Conservation (phyloP, 2,797 vertebrate species). For the Parotocinclus haroldoi region DNA sequence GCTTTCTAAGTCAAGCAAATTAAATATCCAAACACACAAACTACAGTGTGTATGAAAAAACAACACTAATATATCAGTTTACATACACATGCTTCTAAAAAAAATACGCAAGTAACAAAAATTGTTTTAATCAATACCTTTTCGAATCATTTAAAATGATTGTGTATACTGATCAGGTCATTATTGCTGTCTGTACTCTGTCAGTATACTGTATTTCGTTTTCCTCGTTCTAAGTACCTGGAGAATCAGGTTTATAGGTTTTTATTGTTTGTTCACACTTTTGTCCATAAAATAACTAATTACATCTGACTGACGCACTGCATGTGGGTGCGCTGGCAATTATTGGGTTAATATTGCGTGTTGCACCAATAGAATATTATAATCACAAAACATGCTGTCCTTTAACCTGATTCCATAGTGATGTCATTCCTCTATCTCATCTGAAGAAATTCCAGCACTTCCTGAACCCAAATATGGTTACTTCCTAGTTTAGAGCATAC, state of each 20-base stretch:
- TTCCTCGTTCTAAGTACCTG: no score
- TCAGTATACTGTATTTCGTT: no score
- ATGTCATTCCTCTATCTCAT: slow-evolving; percentile 53
- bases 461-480: slow-evolving; percentile 69
- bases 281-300: slow-evolving; percentile 2
- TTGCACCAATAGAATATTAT: slow-evolving; percentile 31
- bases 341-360: slow-evolving; percentile 35
- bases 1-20: no score
- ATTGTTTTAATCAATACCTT: no score
- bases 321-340: slow-evolving; percentile 1
- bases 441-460: slow-evolving; percentile 68
- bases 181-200: no score
- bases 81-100: no score
- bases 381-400: slow-evolving; percentile 20
- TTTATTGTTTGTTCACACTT: neutral
- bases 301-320: neutral
- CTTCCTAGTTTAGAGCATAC: slow-evolving; percentile 48
- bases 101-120: no score
- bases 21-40: no score
- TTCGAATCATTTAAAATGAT: no score
- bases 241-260: neutral
- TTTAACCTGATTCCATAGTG: slow-evolving; percentile 34
- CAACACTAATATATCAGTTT: no score
- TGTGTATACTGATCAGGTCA: no score
- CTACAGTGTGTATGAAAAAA: no score